Evolutionary conservation across 2,888 invertebrate genomes (phyloP), one percentile per base, ranked within the genome.

Genomic region (Carpatolechia fugitivella): DNA sequence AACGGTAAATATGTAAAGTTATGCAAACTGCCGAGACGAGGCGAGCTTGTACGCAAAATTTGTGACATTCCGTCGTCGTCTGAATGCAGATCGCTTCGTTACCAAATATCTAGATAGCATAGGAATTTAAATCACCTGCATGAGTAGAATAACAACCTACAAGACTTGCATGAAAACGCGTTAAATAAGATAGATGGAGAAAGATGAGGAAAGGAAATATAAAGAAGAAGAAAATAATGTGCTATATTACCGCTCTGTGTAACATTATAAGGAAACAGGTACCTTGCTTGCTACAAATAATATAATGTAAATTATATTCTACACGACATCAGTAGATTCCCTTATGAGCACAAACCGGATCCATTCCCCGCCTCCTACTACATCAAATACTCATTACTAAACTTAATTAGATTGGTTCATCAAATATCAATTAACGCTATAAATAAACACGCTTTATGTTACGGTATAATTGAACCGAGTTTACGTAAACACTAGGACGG

Each of bases 1-100:
- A 74, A 71, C 73, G 70, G 72, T 69, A 71, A 79, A 79, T 79
- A 82, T 81, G 84, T 74, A 81, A 85, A 87, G 74, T 82, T 85
- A 86, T 86, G 85, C 84, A 80, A 85, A 86, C 75, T 72, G 75
- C 71, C 69, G 68, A 67, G 63, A 58, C 60, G 59, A 59, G 33
- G 65, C 63, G 63, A 64, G 68, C 68, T 66, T 69, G 72, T 72
- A 80, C 78, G 75, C 73, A 76, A 77, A 81, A 80, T 80, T 80
- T 79, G 77, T 72, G 68, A 72, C 69, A 69, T 61, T 65, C 61
- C 60, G 61, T 63, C 58, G 64, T 57, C 58, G 64, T 56, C 64
- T 63, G 78, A 76, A 82, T 80, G 76, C 67, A 78, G 76, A 82
- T 81, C 72, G 69, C 77, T 78, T 80, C 70, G 73, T 78, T 81